Evolutionary conservation across 2,113 vertebrate species (phyloP), one percentile per base, ranked within the genome.

Genomic region (Halichoerus grypus): DNA sequence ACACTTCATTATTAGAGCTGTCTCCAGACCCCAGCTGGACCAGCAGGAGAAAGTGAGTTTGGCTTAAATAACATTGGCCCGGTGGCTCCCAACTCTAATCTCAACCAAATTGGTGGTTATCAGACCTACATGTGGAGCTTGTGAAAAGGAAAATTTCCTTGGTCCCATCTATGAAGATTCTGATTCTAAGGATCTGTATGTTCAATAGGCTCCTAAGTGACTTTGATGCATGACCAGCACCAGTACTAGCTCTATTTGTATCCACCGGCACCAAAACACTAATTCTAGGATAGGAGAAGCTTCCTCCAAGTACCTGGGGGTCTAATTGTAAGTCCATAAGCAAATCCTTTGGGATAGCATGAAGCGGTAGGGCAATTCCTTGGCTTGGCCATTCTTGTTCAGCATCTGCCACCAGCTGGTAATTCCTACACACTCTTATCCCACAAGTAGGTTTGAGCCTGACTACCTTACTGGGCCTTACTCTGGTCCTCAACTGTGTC

Each of bases 351-450:
- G 4, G 42, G 53, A 57, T 5, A 14, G 36, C 15, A 15, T 4
- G 4, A 51, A 82, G 36, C 8, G 7, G 1, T 1, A 21, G 14
- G 7, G 0, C 7, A 19, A n/a, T 63, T 51, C 26, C 46, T 16
- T 12, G 39, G 2, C 31, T 49, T 8, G 18, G 31, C 18, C 55
- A 9, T 8, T 79, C 14, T 24, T 49, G 28, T 46, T 46, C 36
- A 76, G 49, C 31, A 71, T 46, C 39, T 14, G 33, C 3, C 22
- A 16, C 21, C 18, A 49, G 36, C n/a, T 49, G 4, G 4, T 13
- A n/a, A 16, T 42, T 72, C 36, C 31, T 39, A 63, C 2, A 21
- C 18, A 14, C 36, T 71, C 31, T 77, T 24, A n/a, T 4, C 3
- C 39, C 59, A 1, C 46, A 31, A 13, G 21, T 31, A 22, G 16